Percentiles rank a stretch among this genome's conserved stretches.
Evolutionary conservation across 1,140 invertebrate species (phyloP).

Genomic region (Nephotettix cincticeps): DNA sequence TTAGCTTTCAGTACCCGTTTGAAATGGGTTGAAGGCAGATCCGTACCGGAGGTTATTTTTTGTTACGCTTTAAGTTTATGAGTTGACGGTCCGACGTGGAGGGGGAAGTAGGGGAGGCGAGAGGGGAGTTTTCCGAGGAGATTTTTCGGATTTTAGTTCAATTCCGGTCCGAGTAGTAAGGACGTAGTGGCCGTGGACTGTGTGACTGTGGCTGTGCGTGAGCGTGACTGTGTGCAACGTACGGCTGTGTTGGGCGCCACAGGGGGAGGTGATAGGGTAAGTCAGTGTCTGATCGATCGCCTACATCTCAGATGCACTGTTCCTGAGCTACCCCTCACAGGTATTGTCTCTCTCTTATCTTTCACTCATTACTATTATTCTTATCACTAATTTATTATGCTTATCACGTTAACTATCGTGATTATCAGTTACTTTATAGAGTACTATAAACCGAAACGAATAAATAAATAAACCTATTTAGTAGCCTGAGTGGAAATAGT

Average conservation of each 20-base stretch:
- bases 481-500: too few species aligned
- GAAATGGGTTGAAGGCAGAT: conserved; percentile 32
- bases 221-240: neutral
- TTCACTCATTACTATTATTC: too few species aligned
- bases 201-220: neutral
- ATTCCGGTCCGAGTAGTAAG: neutral
- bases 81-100: conserved; percentile 25
- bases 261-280: conserved; percentile 8
- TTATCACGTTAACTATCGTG: too few species aligned
- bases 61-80: conserved; percentile 33
- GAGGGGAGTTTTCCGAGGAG: conserved; percentile 12
- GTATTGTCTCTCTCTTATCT: too few species aligned
- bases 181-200: neutral
- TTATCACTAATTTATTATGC: too few species aligned
- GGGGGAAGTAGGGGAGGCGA: conserved; percentile 22
- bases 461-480: too few species aligned
- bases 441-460: too few species aligned
- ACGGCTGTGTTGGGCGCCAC: neutral
- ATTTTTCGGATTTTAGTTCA: conserved; percentile 31
- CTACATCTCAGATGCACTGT: too few species aligned
- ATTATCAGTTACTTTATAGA: too few species aligned
- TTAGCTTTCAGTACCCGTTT: conserved; percentile 34
- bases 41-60: conserved; percentile 30
- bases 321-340: too few species aligned
- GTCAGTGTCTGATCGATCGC: neutral